phyloP scores from a whole-genome alignment of 2,888 invertebrate genomes.

The Antitype chi region DNA sequence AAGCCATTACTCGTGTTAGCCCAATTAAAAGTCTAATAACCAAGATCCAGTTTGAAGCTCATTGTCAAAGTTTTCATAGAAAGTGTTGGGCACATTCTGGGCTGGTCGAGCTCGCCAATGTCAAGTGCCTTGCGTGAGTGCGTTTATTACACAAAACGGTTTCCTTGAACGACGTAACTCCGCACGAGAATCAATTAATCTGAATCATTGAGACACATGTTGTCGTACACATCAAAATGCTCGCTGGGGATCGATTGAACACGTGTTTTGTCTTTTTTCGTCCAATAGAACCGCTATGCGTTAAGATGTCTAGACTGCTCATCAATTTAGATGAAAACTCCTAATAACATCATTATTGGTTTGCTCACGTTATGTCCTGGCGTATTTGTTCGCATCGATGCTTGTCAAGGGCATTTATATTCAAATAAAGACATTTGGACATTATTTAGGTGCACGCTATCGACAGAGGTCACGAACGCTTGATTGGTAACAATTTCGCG shows the following conservation, averaged over 20 bases:
- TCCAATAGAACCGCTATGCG: constrained; percentile 32
- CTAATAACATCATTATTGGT: constrained; percentile 52
- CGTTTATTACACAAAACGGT: constrained; percentile 72
- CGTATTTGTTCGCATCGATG: constrained; percentile 27
- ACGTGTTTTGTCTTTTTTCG: constrained; percentile 68
- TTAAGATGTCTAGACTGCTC: constrained; percentile 62
- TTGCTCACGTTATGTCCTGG: constrained; percentile 30
- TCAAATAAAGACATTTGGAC: constrained; percentile 58
- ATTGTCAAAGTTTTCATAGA: constrained; percentile 44
- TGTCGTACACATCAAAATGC: constrained; percentile 71
- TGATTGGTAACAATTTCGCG: constrained; percentile 89
- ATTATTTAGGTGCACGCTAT: constrained; percentile 71
- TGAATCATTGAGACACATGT: constrained; percentile 79
- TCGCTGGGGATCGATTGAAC: constrained; percentile 64
- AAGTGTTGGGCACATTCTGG: constrained; percentile 27
- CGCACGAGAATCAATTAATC: constrained; percentile 81
- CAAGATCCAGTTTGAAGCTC: constrained; percentile 29
- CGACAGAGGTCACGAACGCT: constrained; percentile 77
- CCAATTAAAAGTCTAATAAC: constrained; percentile 33
- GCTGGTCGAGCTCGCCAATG: constrained; percentile 65
- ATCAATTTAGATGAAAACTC: constrained; percentile 55
- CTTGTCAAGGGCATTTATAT: constrained; percentile 62
- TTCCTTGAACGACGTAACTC: constrained; percentile 71
- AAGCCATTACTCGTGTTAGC: constrained; percentile 10
- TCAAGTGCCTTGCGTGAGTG: constrained; percentile 79